These are phyloP conservation scores for Drosophila mojavensis DNA, from an alignment of 1,140 invertebrate species.

Conservation along the genomic window DNA sequence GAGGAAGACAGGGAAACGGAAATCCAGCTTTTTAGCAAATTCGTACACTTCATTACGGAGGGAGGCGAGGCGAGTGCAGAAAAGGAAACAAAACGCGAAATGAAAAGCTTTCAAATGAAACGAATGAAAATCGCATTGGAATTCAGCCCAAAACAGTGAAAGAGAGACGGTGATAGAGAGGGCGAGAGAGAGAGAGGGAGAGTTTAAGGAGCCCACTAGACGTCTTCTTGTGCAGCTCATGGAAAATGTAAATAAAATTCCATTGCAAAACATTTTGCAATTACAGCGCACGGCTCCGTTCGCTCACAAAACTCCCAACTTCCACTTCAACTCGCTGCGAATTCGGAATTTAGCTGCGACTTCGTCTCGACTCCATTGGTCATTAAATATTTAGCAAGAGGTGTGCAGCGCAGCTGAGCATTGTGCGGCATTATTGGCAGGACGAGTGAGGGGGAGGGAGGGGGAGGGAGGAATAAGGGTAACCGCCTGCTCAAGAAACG, in stretches of 20 bases:
- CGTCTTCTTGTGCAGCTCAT: conserved; percentile 54
- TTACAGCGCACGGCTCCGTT: conserved; percentile 52
- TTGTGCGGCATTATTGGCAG: not conserved
- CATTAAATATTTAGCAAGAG: conserved; percentile 67
- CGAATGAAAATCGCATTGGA: conserved; percentile 64
- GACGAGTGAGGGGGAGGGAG: not conserved
- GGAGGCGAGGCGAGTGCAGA: not conserved
- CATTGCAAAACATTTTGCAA: conserved; percentile 67
- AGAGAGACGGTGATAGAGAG: not conserved
- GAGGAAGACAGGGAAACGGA: conserved; percentile 49
- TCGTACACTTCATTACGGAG: conserved; percentile 54
- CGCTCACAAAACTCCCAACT: not conserved
- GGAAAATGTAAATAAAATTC: conserved; percentile 74
- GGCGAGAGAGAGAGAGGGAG: conserved; percentile 10
- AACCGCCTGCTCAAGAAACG: not conserved
- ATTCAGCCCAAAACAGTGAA: conserved; percentile 19
- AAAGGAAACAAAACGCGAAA: conserved; percentile 54
- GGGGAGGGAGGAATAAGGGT: not conserved
- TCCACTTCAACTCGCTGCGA: not conserved
- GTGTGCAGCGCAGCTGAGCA: not conserved
- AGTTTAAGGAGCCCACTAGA: conserved; percentile 24
- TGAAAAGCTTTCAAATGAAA: conserved; percentile 66
- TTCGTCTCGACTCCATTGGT: conserved; percentile 49
- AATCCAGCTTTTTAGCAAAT: conserved; percentile 60
- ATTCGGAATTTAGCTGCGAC: conserved; percentile 8